Percentiles rank a stretch among this genome's conserved stretches.
Conservation (phyloP, 2,888 invertebrate species). For the Platycnemis pennipes region DNA sequence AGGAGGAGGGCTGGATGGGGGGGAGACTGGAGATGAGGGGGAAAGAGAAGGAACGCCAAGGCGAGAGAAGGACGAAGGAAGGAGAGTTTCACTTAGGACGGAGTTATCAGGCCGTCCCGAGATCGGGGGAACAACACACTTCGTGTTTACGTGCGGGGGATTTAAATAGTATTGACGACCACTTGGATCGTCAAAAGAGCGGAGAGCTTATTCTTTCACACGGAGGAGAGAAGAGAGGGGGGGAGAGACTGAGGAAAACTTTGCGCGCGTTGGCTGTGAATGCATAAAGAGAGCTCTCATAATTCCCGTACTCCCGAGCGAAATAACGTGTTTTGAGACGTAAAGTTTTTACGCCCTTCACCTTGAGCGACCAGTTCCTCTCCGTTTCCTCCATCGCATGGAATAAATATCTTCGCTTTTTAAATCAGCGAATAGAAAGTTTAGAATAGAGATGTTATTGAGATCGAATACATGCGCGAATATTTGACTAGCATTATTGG, state of each 20-base stretch:
- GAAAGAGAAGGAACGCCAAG: not conserved
- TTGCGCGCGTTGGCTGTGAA: not conserved
- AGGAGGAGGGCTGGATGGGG: not conserved
- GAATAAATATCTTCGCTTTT: not conserved
- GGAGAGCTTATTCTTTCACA: not conserved
- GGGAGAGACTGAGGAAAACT: not conserved
- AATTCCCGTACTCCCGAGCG: not conserved
- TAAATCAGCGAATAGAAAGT: too few species aligned
- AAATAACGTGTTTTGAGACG: not conserved
- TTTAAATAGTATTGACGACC: not conserved
- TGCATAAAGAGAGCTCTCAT: not conserved
- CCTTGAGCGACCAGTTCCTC: not conserved
- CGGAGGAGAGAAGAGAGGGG: too few species aligned
- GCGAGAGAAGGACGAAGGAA: not conserved
- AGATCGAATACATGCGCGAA: too few species aligned
- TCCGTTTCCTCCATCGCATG: not conserved
- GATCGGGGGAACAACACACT: not conserved
- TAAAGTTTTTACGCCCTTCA: not conserved
- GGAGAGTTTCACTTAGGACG: conserved; percentile 21
- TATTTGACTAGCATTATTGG: too few species aligned
- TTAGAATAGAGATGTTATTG: too few species aligned
- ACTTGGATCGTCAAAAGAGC: not conserved
- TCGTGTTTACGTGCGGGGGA: not conserved
- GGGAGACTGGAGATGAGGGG: not conserved
- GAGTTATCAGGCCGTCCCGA: not conserved